Evolutionary conservation across 2,113 vertebrate species (phyloP), one percentile per base, ranked within the genome.

Genomic region (Myotis yumanensis): DNA sequence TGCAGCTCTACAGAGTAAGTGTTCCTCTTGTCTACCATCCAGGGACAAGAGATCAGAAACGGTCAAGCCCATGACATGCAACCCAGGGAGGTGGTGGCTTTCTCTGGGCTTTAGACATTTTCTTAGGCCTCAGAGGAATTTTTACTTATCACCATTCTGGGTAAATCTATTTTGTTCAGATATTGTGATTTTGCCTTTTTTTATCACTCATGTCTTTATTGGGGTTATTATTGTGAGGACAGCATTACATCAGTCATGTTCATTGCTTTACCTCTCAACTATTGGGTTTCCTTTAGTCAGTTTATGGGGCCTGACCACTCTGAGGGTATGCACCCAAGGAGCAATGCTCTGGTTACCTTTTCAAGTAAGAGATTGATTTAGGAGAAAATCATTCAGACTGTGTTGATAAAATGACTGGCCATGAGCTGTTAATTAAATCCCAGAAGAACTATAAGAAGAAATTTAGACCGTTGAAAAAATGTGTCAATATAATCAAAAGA

Each of bases 1-100:
- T 4, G 96, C 97, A 11, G 82, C 86, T 9, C 92, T 98, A 57
- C 98, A 97, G 72, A 93, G 97, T 98, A 94, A 97, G 97, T 91
- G 64, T 20, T 40, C n/a, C 66, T 87, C 46, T 22, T 23, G 35
- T 1, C 72, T 15, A 1, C 23, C 4, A 32, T 43, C 15, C n/a
- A 35, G 80, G 40, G 40, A 48, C 2, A 3, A n/a, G 68, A 35
- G 23, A 23, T 40, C 51, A 76, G 18, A 86, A 62, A 30, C 17
- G 1, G 4, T n/a, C 22, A 52, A 4, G 30, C 18, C n/a, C 7
- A 4, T 62, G 4, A 91, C 94, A 40, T 14, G 6, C 89, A 80
- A 73, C 90, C 20, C 79, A 40, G 8, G 62, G 46, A 23, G 4
- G 37, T 5, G 4, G 32, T 25, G 10, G 4, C 16, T n/a, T 90